These are phyloP conservation scores for Cosmorhoe ocellata DNA, from an alignment of 2,888 invertebrate species.

Conservation along the genomic window DNA sequence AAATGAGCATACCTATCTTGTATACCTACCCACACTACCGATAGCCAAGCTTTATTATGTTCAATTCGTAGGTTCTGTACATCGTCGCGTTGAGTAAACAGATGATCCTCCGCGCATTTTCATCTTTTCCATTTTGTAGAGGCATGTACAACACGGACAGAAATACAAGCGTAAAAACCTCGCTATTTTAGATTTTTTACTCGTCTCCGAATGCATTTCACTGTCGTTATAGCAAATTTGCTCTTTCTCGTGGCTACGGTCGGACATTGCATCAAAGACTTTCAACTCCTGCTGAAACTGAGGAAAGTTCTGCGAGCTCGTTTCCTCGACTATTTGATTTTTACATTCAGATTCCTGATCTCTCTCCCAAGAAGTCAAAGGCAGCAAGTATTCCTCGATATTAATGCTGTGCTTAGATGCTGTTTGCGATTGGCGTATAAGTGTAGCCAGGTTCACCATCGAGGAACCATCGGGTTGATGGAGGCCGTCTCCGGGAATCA, in stretches of 20 bases:
- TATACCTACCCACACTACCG: background rate
- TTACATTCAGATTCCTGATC: slow-evolving; percentile 40
- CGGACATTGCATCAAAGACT: slow-evolving; percentile 37
- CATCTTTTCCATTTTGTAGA: slow-evolving; percentile 67
- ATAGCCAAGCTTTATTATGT: background rate
- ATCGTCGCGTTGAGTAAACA: slow-evolving; percentile 25
- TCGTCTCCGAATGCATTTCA: slow-evolving; percentile 43
- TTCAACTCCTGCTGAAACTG: slow-evolving; percentile 26
- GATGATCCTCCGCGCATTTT: slow-evolving; percentile 41
- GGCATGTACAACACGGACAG: slow-evolving; percentile 72
- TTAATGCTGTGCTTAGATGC: slow-evolving; percentile 61
- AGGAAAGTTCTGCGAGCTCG: slow-evolving; percentile 17
- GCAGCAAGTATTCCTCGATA: slow-evolving; percentile 78
- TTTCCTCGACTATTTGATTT: slow-evolving; percentile 35
- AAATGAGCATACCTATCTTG: slow-evolving; percentile 13
- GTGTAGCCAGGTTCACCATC: slow-evolving; percentile 82
- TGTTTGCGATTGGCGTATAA: slow-evolving; percentile 68
- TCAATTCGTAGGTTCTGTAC: no score
- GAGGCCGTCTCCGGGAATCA: slow-evolving; percentile 80
- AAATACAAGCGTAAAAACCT: slow-evolving; percentile 70
- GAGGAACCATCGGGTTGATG: slow-evolving; percentile 82
- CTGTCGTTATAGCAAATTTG: slow-evolving; percentile 44
- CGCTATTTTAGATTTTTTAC: slow-evolving; percentile 62
- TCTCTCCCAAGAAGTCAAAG: slow-evolving; percentile 82
- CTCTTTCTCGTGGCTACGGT: slow-evolving; percentile 30